Percentiles rank a stretch among this genome's conserved stretches.
phyloP scores from a whole-genome alignment of 2,888 invertebrate species.

The Tipula helvola region DNA sequence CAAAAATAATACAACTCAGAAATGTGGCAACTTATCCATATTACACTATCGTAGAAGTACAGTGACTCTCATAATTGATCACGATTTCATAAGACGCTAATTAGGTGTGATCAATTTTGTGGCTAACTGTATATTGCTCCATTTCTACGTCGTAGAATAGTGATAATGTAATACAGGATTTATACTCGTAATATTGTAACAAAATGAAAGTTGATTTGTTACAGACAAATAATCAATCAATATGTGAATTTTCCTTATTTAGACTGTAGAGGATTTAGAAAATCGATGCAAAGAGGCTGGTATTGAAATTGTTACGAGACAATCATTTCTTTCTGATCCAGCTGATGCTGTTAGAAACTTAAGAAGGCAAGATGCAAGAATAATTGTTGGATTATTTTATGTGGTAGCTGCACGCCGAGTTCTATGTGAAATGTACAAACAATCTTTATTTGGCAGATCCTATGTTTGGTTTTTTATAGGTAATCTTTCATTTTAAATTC shows the following conservation, averaged over 20 bases:
- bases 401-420: constrained; percentile 94
- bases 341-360: constrained; percentile 92
- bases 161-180: too few species aligned
- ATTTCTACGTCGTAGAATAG: too few species aligned
- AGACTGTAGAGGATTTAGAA: constrained; percentile 97
- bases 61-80: too few species aligned
- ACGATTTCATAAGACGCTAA: too few species aligned
- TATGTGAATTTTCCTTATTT: constrained; percentile 25
- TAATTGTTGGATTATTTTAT: constrained; percentile 97
- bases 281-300: constrained; percentile 80
- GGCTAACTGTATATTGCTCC: too few species aligned
- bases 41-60: too few species aligned
- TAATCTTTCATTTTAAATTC: constrained; percentile 31
- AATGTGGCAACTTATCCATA: too few species aligned
- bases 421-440: constrained; percentile 91
- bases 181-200: too few species aligned
- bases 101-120: too few species aligned
- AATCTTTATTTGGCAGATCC: constrained; percentile 84
- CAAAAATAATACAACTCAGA: too few species aligned
- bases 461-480: constrained; percentile 99
- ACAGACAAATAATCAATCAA: too few species aligned
- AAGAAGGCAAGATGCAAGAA: constrained; percentile 88
- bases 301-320: constrained; percentile 92
- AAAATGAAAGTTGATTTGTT: too few species aligned
- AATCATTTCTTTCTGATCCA: constrained; percentile 95